Evolutionary conservation across 2,797 vertebrate genomes (phyloP), one percentile per base, ranked within the genome.

Genomic region (Leptoclinus maculatus): DNA sequence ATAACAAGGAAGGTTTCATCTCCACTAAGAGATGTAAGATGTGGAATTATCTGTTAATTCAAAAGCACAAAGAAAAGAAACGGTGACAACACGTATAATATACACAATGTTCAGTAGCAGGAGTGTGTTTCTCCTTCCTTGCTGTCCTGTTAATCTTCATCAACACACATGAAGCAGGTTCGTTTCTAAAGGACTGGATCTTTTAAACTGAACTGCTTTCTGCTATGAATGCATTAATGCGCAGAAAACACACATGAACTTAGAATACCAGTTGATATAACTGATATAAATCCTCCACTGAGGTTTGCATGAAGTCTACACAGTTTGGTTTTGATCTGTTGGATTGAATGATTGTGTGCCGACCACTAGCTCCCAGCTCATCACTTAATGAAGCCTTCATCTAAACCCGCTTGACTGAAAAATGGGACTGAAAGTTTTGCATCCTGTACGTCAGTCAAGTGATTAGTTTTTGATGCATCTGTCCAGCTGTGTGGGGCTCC

Each of bases 361-460:
- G 53, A 79, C 38, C 56, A 68, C 58, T 72, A 38, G 78, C 75
- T 59, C 53, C 67, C 63, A 51, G 72, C 63, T 84, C 41, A 39
- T 13, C 63, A 84, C 74, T 85, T 80, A 53, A 71, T 36, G 66
- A 85, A 66, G 87, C 87, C 83, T 87, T 90, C 67, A 79, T 83
- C 36, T 60, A 78, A 86, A 79, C 79, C 70, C 82, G 66, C 78
- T 82, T 74, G 49, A 58, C 56, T 43, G 41, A 74, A 64, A 59
- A 68, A 66, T n/a, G 5, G 45, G 17, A 19, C 34, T 66, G 41
- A 51, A 36, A 49, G 25, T 16, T 76, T 32, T 78, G 70, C 66
- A 38, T 59, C 23, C 10, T 19, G 34, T 47, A 56, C 32, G 45
- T 34, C 32, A 83, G 39, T 78, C 73, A 19, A 45, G 43, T 73